Conservation (phyloP, 2,888 invertebrate species). For the Leptinotarsa haldemani region DNA sequence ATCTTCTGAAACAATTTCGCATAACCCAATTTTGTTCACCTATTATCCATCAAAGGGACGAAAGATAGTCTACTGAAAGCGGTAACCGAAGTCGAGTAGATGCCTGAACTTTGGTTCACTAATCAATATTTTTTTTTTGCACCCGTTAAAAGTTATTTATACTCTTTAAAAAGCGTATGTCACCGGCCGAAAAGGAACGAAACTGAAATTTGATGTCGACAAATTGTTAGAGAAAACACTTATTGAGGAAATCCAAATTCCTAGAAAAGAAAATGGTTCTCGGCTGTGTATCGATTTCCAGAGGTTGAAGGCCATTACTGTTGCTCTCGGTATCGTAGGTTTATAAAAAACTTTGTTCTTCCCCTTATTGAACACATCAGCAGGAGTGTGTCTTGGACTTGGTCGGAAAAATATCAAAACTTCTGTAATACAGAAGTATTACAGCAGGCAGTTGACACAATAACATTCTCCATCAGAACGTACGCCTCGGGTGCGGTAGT, state of each 20-base stretch:
- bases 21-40: too few relatives aligned
- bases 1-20: too few relatives aligned
- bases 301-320: slow-evolving; percentile 28
- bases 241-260: slow-evolving; percentile 26
- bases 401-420: background rate
- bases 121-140: too few relatives aligned
- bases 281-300: slow-evolving; percentile 33
- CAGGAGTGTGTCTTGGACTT: background rate
- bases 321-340: slow-evolving; percentile 17
- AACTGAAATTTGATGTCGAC: too few relatives aligned
- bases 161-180: too few relatives aligned
- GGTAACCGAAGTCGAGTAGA: too few relatives aligned
- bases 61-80: too few relatives aligned
- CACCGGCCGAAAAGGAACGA: too few relatives aligned
- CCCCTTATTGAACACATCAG: background rate
- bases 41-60: too few relatives aligned
- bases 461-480: background rate
- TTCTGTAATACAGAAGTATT: background rate
- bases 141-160: too few relatives aligned
- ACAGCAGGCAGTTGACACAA: background rate
- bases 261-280: slow-evolving; percentile 29
- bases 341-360: slow-evolving; percentile 2
- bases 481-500: slow-evolving; percentile 18
- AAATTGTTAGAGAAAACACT: background rate
- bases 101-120: too few relatives aligned